Conservation (phyloP, 2,113 vertebrate species). For the Lagenorhynchus albirostris region DNA sequence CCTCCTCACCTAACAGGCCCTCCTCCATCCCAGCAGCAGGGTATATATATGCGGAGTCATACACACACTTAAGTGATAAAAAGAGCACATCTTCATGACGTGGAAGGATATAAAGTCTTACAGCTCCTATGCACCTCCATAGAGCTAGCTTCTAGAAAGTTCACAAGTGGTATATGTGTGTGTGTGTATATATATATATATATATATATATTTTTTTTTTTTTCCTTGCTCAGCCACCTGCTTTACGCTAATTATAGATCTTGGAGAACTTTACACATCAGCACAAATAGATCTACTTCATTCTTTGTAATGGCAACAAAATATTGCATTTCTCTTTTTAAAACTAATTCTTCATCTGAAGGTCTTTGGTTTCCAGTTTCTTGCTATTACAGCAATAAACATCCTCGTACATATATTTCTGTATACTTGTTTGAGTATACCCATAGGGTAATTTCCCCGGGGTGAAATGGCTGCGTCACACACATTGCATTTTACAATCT, state of each 20-base stretch:
- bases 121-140: neutral
- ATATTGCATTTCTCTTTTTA: neutral
- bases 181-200: accelerated
- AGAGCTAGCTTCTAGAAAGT: neutral
- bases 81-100: neutral
- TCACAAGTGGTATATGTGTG: neutral
- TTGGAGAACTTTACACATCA: neutral
- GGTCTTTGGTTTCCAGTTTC: neutral
- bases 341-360: neutral
- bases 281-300: neutral
- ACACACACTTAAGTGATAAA: neutral
- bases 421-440: neutral
- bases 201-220: neutral
- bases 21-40: neutral
- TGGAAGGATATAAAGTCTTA: neutral
- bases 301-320: neutral
- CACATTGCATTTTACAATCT: neutral
- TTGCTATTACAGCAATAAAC: neutral
- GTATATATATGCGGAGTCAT: accelerated
- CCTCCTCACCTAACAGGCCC: neutral
- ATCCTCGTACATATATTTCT: neutral
- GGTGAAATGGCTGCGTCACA: neutral
- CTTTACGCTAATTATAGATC: neutral
- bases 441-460: neutral
- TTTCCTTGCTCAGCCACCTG: neutral